Evolutionary conservation across 2,797 vertebrate species (phyloP).

Genomic region (Furcifer pardalis): DNA sequence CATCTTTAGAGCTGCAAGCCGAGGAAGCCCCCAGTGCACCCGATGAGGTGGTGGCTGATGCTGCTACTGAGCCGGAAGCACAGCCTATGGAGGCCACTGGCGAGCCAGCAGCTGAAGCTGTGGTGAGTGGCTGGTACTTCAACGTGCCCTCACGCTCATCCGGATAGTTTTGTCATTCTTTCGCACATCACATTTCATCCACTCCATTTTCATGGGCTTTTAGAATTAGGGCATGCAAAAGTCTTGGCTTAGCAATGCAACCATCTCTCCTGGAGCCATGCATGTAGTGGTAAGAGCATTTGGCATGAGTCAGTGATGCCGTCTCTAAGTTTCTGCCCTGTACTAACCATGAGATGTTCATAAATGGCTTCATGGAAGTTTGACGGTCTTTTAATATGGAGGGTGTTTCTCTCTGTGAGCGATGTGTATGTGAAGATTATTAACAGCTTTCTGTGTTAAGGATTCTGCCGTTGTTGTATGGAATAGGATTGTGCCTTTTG

Average conservation of each 20-base stretch:
- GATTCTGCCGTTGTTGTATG: not conserved
- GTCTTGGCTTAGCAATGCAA: not conserved
- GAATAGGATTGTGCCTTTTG: not conserved
- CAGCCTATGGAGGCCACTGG: constrained; percentile 47
- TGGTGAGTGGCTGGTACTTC: constrained; percentile 69
- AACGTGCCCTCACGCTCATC: not conserved
- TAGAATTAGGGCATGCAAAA: not conserved
- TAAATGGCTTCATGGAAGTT: not conserved
- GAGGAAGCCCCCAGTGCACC: constrained; percentile 63
- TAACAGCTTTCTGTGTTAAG: not conserved
- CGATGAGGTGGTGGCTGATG: constrained; percentile 36
- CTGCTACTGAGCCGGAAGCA: constrained; percentile 52
- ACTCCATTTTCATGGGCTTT: not conserved
- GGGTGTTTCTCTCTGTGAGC: not conserved
- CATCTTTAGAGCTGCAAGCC: constrained; percentile 62
- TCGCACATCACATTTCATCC: constrained; percentile 38
- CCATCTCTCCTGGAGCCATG: not conserved
- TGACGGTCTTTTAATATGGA: not conserved
- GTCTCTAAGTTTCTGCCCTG: not conserved
- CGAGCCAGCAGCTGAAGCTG: constrained; percentile 65
- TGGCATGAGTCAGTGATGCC: not conserved
- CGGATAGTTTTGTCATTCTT: not conserved
- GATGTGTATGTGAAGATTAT: not conserved
- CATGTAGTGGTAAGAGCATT: not conserved
- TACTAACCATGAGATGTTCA: not conserved